Evolutionary conservation across 2,888 invertebrate genomes (phyloP).

Genomic region (Buathra laborator): DNA sequence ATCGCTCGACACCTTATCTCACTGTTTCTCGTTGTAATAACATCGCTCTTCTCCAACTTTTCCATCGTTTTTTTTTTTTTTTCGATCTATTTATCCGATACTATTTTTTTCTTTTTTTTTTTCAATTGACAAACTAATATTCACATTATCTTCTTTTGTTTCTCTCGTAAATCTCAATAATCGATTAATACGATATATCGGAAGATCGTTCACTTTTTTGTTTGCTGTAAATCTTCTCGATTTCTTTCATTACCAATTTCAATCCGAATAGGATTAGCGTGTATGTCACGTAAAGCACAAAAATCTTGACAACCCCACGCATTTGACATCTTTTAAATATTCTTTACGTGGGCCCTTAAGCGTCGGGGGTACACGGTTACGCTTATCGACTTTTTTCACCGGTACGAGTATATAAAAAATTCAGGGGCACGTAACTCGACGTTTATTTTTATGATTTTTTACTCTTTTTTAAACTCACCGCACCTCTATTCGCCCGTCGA

Average conservation of each 20-base stretch:
- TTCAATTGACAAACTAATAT: background rate
- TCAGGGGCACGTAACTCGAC: background rate
- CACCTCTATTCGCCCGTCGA: background rate
- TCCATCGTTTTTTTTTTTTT: background rate
- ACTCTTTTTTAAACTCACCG: background rate
- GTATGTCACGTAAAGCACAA: conserved; percentile 70
- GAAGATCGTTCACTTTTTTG: background rate
- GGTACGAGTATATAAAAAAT: background rate
- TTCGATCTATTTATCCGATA: background rate
- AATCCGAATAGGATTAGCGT: conserved; percentile 69
- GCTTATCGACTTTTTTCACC: background rate
- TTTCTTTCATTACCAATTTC: conserved; percentile 54
- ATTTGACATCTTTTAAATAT: conserved; percentile 42
- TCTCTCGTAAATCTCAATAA: background rate
- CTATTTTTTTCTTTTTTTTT: background rate
- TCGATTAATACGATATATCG: background rate
- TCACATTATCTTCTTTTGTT: conserved; percentile 56
- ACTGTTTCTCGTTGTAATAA: conserved; percentile 2
- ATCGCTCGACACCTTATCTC: background rate
- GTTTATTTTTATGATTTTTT: conserved; percentile 1
- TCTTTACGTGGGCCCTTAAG: conserved; percentile 5
- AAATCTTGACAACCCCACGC: conserved; percentile 68
- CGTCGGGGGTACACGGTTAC: background rate
- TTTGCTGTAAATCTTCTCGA: conserved; percentile 24
- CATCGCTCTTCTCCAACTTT: background rate